phyloP scores from a whole-genome alignment of 2,113 vertebrate genomes.

The Cavia aperea region DNA sequence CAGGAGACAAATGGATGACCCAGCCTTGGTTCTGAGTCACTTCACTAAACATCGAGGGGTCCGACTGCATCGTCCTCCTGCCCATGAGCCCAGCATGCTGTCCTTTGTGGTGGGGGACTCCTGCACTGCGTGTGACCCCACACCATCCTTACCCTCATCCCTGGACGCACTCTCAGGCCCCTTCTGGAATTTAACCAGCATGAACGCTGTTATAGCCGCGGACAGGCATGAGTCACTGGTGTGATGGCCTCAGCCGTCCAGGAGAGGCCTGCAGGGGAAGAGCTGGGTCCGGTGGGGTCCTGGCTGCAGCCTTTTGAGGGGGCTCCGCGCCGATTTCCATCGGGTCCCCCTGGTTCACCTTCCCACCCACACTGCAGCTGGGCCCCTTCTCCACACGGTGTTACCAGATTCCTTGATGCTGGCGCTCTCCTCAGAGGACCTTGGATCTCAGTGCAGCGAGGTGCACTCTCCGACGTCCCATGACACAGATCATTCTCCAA shows the following conservation, averaged over 20 bases:
- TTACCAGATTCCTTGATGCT: too few relatives aligned
- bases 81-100: accelerated
- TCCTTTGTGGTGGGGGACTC: background rate
- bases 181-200: background rate
- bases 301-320: background rate
- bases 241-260: background rate
- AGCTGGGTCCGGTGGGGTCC: background rate
- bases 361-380: accelerated
- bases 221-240: background rate
- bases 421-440: too few relatives aligned
- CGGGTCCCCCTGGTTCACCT: background rate
- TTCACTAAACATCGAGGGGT: background rate
- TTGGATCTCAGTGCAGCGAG: background rate
- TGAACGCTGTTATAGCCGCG: background rate
- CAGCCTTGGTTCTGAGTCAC: background rate
- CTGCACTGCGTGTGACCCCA: background rate
- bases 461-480: background rate
- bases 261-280: background rate
- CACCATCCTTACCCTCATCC: background rate
- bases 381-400: background rate
- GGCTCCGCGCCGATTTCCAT: background rate
- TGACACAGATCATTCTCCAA: background rate
- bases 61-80: background rate
- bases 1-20: background rate
- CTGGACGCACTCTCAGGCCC: background rate